These are phyloP conservation scores for Cecropterus lyciades DNA, from an alignment of 1,140 invertebrate species.

Conservation along the genomic window DNA sequence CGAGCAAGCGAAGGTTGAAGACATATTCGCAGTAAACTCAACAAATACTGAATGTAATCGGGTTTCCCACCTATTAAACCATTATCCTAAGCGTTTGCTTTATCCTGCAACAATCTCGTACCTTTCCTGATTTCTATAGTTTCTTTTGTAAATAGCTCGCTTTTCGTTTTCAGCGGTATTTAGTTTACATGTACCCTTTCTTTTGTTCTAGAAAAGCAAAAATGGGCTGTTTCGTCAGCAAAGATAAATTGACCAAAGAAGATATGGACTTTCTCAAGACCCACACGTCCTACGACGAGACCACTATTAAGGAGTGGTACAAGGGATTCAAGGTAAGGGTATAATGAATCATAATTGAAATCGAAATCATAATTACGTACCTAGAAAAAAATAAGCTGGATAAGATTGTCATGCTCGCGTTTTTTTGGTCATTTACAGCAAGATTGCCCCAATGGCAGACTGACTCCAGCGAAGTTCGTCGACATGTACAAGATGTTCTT, in stretches of 20 bases:
- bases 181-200: constrained; percentile 30
- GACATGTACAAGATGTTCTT: constrained; percentile 99
- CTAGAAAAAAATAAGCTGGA: too few relatives aligned
- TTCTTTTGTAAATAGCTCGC: not conserved
- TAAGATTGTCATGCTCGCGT: constrained; percentile 1
- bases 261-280: constrained; percentile 98
- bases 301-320: constrained; percentile 99
- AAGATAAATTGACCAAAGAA: constrained; percentile 97
- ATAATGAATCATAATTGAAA: constrained; percentile 8
- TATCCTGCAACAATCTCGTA: not conserved
- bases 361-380: not conserved
- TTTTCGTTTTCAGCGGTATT: constrained; percentile 9
- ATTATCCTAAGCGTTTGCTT: not conserved
- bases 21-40: constrained; percentile 19
- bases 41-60: not conserved
- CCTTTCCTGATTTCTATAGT: not conserved
- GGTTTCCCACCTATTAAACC: too few relatives aligned
- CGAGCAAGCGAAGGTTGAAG: too few relatives aligned
- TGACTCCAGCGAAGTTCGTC: constrained; percentile 99
- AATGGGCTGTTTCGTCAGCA: constrained; percentile 97
- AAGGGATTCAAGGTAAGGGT: constrained; percentile 96
- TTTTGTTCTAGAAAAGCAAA: constrained; percentile 70
- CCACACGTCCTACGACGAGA: constrained; percentile 97
- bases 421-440: constrained; percentile 89
- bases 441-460: constrained; percentile 99